Base-by-base conservation (phyloP, 2,888 invertebrate genomes). In the Polyploca ridens region DNA sequence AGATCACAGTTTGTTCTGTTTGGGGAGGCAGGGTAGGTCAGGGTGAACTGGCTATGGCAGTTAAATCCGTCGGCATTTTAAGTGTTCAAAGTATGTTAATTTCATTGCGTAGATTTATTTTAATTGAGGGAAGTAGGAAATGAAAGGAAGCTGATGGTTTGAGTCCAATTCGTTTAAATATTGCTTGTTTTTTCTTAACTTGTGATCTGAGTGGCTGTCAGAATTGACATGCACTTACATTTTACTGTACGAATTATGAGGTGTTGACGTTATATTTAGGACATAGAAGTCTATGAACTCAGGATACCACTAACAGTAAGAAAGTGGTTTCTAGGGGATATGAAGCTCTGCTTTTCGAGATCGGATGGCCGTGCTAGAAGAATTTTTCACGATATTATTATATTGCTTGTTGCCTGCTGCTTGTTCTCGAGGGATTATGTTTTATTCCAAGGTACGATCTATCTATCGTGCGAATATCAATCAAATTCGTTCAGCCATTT, bases 1-100 rank as follows among this genome's bases (percentile, higher is more conserved):
- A 46, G 46, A 41, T 46, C n/a, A 46, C 46, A 1, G 5, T 5
- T 46, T 14, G n/a, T n/a, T n/a, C 46, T n/a, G 46, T 6, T n/a
- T 5, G 46, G 46, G 46, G 46, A 5, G 7, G 46, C 46, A 49
- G 67, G 68, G 77, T 61, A 74, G 84, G 64, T 80, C 83, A 67
- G 49, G 63, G 38, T 67, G 69, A 71, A 76, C 49, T 79, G 82
- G 86, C 16, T 69, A 64, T 35, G 72, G 64, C 6, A 35, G 57
- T 11, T 27, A 16, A 65, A 65, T 75, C 69, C 69, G 75, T 73
- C 73, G 79, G 80, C 85, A 84, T 84, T 77, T 86, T 84, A 85
- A 89, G 85, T 85, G 87, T 78, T 84, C 81, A 78, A 85, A 84
- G 87, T 84, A 88, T 88, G 88, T 90, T 90, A 90, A 90, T 90